Evolutionary conservation across 2,888 invertebrate species (phyloP).

Genomic region (Andrena dorsata): DNA sequence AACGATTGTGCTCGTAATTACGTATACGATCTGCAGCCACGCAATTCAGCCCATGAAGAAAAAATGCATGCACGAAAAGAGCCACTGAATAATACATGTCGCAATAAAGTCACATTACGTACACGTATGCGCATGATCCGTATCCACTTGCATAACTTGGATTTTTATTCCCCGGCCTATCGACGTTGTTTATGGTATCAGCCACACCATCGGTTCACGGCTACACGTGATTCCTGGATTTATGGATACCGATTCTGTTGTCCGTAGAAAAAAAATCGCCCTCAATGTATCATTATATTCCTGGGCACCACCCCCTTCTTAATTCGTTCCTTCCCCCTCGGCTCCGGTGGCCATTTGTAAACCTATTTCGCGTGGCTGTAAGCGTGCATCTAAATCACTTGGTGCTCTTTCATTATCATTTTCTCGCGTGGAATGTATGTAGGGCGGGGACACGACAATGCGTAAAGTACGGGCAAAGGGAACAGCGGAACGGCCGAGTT

Average conservation of each 20-base stretch:
- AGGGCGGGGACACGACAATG: constrained; percentile 45
- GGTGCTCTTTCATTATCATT: constrained; percentile 55
- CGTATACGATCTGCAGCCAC: constrained; percentile 49
- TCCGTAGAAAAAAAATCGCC: constrained; percentile 5
- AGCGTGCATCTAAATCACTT: constrained; percentile 36
- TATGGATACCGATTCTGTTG: constrained; percentile 47
- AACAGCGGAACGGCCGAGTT: constrained; percentile 68
- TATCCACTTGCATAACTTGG: constrained; percentile 45
- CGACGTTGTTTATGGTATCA: constrained; percentile 5
- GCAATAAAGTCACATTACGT: constrained; percentile 73
- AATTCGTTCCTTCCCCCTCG: background rate
- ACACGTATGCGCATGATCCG: constrained; percentile 70
- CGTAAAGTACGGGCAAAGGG: constrained; percentile 69
- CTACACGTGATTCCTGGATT: constrained; percentile 35
- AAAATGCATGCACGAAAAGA: constrained; percentile 60
- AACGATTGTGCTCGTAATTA: constrained; percentile 71
- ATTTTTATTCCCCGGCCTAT: constrained; percentile 56
- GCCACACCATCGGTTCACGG: constrained; percentile 13
- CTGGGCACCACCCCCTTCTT: background rate
- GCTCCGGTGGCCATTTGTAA: constrained; percentile 5
- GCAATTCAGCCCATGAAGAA: constrained; percentile 35
- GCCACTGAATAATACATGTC: constrained; percentile 77
- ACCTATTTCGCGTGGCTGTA: background rate
- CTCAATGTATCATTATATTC: constrained; percentile 36
- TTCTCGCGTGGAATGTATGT: constrained; percentile 32